Conservation (phyloP, 2,888 invertebrate genomes). For the Imbricaverruca yamaguchii region DNA sequence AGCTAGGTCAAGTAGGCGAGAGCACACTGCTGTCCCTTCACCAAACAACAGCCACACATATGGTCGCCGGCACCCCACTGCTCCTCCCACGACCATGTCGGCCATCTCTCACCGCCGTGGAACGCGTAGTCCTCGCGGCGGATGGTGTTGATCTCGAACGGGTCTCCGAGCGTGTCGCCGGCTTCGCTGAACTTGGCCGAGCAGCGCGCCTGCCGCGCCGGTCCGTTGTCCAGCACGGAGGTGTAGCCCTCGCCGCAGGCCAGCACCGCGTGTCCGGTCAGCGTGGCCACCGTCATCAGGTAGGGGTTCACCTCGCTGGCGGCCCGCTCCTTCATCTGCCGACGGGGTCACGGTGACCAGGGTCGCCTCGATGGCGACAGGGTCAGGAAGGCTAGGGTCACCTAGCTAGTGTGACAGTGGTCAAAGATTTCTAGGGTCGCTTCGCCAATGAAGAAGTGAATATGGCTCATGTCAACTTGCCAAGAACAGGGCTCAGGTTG, state of each 20-base stretch:
- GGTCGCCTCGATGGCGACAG: too few relatives aligned
- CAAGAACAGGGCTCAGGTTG: too few relatives aligned
- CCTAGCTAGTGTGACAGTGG: too few relatives aligned
- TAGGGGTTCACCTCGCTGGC: constrained; percentile 58
- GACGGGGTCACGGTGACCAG: neutral
- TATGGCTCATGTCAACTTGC: too few relatives aligned
- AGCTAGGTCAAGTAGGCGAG: too few relatives aligned
- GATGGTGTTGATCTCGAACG: constrained; percentile 69
- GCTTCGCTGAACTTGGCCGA: constrained; percentile 56
- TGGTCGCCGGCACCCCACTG: too few relatives aligned
- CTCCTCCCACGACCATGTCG: too few relatives aligned
- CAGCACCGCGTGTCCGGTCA: constrained; percentile 74
- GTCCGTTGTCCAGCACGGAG: constrained; percentile 65
- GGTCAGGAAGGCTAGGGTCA: too few relatives aligned
- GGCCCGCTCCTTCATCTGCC: constrained; percentile 60
- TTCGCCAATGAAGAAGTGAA: too few relatives aligned
- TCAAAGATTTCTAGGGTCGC: too few relatives aligned
- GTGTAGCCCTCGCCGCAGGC: constrained; percentile 44
- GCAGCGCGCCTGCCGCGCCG: constrained; percentile 52
- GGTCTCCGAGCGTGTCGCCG: constrained; percentile 65
- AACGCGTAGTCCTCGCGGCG: constrained; percentile 64
- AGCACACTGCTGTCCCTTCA: too few relatives aligned
- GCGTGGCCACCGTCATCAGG: constrained; percentile 80
- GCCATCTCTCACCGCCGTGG: constrained; percentile 48
- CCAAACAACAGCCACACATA: too few relatives aligned